Percentiles rank a stretch among this genome's conserved stretches.
Evolutionary conservation across 1,140 invertebrate species (phyloP).

Genomic region (Leptopilina clavipes): DNA sequence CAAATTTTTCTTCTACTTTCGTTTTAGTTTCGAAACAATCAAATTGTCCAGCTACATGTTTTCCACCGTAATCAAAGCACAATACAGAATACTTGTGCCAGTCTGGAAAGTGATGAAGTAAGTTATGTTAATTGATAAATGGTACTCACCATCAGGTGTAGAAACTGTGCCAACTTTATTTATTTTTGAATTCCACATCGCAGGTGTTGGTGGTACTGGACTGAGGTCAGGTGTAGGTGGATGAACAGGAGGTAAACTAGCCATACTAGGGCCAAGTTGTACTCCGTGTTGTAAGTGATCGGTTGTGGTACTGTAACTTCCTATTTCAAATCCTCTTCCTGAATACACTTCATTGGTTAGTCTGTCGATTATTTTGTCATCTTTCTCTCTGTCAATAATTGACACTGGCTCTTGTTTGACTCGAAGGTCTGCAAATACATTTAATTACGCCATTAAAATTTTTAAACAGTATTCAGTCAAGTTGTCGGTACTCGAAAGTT

Average conservation of each 20-base stretch:
- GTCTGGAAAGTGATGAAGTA: background rate
- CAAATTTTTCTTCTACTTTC: background rate
- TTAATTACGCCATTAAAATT: background rate
- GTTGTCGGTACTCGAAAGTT: too few relatives aligned
- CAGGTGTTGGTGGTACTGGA: constrained; percentile 67
- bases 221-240: constrained; percentile 73
- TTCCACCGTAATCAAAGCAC: too few relatives aligned
- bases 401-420: constrained; percentile 78
- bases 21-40: too few relatives aligned
- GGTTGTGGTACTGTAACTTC: constrained; percentile 63
- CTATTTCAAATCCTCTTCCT: constrained; percentile 62
- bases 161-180: constrained; percentile 77
- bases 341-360: constrained; percentile 69
- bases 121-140: background rate
- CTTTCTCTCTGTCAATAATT: constrained; percentile 72
- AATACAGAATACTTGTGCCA: too few relatives aligned
- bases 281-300: constrained; percentile 64
- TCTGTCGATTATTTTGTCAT: constrained; percentile 72
- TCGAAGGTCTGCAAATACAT: constrained; percentile 75
- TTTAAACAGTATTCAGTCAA: too few relatives aligned
- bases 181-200: constrained; percentile 77
- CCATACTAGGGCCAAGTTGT: constrained; percentile 62
- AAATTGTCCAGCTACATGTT: too few relatives aligned
- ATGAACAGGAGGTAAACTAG: constrained; percentile 62
- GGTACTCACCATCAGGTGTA: constrained; percentile 78